Percentiles rank a stretch among this genome's conserved stretches.
Conservation (phyloP, 2,797 vertebrate genomes). For the Hippocampus kuda region DNA sequence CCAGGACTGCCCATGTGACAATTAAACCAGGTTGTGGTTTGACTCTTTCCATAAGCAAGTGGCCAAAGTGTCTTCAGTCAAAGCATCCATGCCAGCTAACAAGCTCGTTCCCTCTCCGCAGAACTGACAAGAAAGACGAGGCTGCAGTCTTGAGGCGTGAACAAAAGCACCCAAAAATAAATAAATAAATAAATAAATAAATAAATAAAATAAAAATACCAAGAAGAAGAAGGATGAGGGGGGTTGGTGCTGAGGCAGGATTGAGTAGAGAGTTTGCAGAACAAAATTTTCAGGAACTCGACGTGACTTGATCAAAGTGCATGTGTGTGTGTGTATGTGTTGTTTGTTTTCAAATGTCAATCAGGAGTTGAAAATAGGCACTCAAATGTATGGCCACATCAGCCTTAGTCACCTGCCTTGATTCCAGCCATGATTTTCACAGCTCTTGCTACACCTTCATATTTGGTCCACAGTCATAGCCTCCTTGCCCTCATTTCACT, state of each 20-base stretch:
- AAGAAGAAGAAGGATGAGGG: constrained; percentile 54
- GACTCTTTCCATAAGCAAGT: constrained; percentile 98
- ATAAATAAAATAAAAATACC: constrained; percentile 34
- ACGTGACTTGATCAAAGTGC: constrained; percentile 84
- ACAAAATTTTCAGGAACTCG: constrained; percentile 71
- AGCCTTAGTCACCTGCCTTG: constrained; percentile 72
- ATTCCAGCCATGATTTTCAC: constrained; percentile 49
- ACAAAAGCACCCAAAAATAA: constrained; percentile 49
- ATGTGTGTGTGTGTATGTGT: neutral
- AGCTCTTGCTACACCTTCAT: constrained; percentile 73
- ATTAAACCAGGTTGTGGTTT: constrained; percentile 97
- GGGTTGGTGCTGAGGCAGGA: constrained; percentile 37
- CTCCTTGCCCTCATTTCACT: constrained; percentile 60
- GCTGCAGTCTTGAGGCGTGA: constrained; percentile 80
- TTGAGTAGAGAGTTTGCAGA: constrained; percentile 78
- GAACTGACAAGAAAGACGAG: constrained; percentile 78
- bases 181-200: neutral
- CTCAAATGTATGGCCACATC: constrained; percentile 43
- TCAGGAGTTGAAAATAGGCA: neutral
- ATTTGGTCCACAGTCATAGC: constrained; percentile 57
- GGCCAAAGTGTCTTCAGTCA: constrained; percentile 90
- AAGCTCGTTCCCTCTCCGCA: constrained; percentile 86
- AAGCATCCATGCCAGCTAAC: constrained; percentile 95
- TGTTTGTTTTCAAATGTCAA: constrained; percentile 52
- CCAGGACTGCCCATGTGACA: constrained; percentile 92